Evolutionary conservation across 2,797 vertebrate species (phyloP).

Genomic region (Microctenopoma stevenorrisi): DNA sequence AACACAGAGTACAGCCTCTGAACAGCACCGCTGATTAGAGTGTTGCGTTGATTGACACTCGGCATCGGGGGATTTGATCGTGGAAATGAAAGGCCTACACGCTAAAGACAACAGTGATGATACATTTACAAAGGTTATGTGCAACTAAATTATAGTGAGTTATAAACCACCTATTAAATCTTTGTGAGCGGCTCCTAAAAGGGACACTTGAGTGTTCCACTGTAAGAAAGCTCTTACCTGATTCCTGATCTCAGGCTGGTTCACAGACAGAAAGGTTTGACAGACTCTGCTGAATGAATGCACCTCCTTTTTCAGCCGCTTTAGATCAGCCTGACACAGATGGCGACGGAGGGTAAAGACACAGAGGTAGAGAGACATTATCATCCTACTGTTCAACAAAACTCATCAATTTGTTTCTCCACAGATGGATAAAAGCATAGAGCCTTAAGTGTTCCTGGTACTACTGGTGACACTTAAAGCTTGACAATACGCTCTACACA

Average conservation of each 20-base stretch:
- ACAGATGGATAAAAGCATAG: not conserved
- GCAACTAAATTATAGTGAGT: too few species aligned
- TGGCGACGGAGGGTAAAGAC: too few species aligned
- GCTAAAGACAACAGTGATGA: not conserved
- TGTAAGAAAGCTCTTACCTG: constrained; percentile 65
- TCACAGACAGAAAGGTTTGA: constrained; percentile 84
- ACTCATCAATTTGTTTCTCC: not conserved
- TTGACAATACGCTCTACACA: not conserved
- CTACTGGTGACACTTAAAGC: not conserved
- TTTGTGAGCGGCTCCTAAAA: not conserved
- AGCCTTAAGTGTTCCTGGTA: not conserved
- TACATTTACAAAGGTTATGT: not conserved
- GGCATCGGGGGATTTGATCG: too few species aligned
- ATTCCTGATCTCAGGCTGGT: constrained; percentile 80
- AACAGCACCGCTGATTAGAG: too few species aligned
- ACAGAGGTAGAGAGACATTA: too few species aligned
- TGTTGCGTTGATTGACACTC: too few species aligned
- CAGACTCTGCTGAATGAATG: constrained; percentile 82
- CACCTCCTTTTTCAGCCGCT: constrained; percentile 76
- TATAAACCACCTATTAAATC: not conserved
- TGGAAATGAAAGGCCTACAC: not conserved
- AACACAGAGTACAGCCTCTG: too few species aligned
- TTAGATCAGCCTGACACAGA: constrained; percentile 76
- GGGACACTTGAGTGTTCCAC: not conserved
- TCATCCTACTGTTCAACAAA: not conserved